phyloP scores from a whole-genome alignment of 2,888 invertebrate species.

The Quadroppia sp. region DNA sequence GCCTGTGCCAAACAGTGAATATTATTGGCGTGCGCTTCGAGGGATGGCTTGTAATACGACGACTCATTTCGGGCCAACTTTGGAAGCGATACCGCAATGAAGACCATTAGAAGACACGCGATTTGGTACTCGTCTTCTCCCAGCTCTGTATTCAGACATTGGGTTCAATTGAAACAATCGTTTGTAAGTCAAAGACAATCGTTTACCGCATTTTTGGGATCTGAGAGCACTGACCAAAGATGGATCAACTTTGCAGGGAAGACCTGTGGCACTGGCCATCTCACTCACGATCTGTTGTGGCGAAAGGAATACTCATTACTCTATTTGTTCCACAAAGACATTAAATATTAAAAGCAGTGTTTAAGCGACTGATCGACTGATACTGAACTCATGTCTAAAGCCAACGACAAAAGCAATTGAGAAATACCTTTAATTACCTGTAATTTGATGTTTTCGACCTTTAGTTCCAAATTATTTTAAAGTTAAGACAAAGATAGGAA shows the following conservation, averaged over 20 bases:
- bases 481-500: neutral
- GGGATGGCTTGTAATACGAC: conserved; percentile 60
- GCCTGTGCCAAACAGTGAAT: conserved; percentile 97
- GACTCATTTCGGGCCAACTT: conserved; percentile 84
- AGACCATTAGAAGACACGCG: conserved; percentile 95
- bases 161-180: neutral
- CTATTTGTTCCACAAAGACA: too few relatives aligned
- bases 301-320: too few relatives aligned
- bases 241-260: conserved; percentile 90
- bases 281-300: conserved; percentile 79
- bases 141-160: conserved; percentile 60
- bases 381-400: neutral
- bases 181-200: neutral
- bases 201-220: conserved; percentile 67
- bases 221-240: conserved; percentile 83
- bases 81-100: conserved; percentile 95
- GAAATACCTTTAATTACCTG: conserved; percentile 36
- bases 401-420: neutral
- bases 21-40: conserved; percentile 85
- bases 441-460: conserved; percentile 43
- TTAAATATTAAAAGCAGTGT: too few relatives aligned
- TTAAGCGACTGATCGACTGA: neutral
- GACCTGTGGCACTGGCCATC: conserved; percentile 94
- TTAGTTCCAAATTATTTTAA: neutral
- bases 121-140: conserved; percentile 89